Base-by-base conservation (phyloP, 2,113 vertebrate genomes). In the Rynchops niger region DNA sequence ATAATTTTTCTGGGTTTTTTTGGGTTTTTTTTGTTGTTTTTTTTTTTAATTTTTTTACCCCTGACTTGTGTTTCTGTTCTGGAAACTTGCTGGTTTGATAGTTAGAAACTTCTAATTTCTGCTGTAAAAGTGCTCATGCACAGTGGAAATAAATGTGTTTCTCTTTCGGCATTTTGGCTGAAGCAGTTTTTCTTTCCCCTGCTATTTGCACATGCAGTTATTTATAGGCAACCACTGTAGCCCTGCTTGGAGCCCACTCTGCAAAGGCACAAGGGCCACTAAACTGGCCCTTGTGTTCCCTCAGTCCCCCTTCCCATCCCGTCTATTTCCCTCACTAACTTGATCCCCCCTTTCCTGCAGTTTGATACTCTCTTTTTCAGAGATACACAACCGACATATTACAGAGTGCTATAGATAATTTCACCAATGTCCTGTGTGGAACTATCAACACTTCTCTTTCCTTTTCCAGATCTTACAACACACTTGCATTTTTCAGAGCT, bases 221-320 rank as follows among this genome's bases (percentile, higher is more conserved):
- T 61, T 73, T 62, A 25, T 8, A 49, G 17, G 27, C 34, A 88
- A 40, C 2, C 17, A 7, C 15, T 43, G 8, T n/a, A 49, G 36
- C 11, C 30, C 10, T 21, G 29, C 34, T 80, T 25, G 6, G 5
- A 5, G 8, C 30, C 25, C 5, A 8, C 9, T 92, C 80, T 27
- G 16, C 27, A 55, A 11, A 69, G 6, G 18, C 0, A 1, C 7
- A n/a, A 0, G 0, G 8, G 14, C 7, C 36, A 34, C 19, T 49
- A 15, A 45, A 63, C 9, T 36, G 16, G 8, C 15, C 29, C 62
- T n/a, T n/a, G n/a, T n/a, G 9, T 4, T 77, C 47, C 38, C 11
- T 77, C 27, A 11, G 36, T 29, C 12, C 6, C 5, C 5, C 13
- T 74, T 73, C 21, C 12, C 9, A 21, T 26, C 8, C 27, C 17